These are phyloP conservation scores for Prunella fulvescens DNA, from an alignment of 2,113 vertebrate species.

Conservation along the genomic window DNA sequence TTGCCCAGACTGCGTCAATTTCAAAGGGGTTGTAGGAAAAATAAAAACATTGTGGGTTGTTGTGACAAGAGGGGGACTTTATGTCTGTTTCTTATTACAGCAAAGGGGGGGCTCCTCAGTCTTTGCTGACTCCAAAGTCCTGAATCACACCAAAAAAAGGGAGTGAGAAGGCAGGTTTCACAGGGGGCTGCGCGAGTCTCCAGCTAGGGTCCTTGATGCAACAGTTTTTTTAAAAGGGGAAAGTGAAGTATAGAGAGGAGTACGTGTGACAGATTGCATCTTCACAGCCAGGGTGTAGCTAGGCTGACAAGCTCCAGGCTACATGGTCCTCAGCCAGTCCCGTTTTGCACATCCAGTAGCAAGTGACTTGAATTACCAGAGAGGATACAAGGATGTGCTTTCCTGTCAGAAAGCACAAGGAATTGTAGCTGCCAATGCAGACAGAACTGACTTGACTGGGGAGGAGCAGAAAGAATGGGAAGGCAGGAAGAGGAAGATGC, in stretches of 20 bases:
- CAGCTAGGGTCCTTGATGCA: slow-evolving; percentile 74
- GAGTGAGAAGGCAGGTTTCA: slow-evolving; percentile 84
- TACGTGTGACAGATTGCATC: slow-evolving; percentile 39
- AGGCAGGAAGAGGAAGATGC: slow-evolving; percentile 32
- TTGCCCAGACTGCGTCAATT: slow-evolving; percentile 84
- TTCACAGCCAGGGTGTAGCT: slow-evolving; percentile 60
- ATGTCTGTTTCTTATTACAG: slow-evolving; percentile 99
- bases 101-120: slow-evolving; percentile 80
- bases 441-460: slow-evolving; percentile 1
- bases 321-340: slow-evolving; percentile 47
- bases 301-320: slow-evolving; percentile 52
- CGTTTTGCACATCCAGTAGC: slow-evolving; percentile 32
- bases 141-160: slow-evolving; percentile 82
- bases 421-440: slow-evolving; percentile 20
- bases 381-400: slow-evolving; percentile 11
- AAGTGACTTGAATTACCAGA: slow-evolving; percentile 22
- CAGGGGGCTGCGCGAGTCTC: slow-evolving; percentile 85
- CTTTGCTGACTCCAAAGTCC: slow-evolving; percentile 83
- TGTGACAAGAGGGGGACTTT: slow-evolving; percentile 71
- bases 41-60: slow-evolving; percentile 56
- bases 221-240: slow-evolving; percentile 16
- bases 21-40: slow-evolving; percentile 67
- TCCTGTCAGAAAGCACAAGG: slow-evolving; percentile 61
- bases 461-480: slow-evolving; percentile 25
- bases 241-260: slow-evolving; percentile 39